A percentile compares a stretch with the other conserved stretches of the same genome.
These are phyloP conservation scores for Nyleta sp. DNA, from an alignment of 2,888 invertebrate genomes.

Conservation along the genomic window DNA sequence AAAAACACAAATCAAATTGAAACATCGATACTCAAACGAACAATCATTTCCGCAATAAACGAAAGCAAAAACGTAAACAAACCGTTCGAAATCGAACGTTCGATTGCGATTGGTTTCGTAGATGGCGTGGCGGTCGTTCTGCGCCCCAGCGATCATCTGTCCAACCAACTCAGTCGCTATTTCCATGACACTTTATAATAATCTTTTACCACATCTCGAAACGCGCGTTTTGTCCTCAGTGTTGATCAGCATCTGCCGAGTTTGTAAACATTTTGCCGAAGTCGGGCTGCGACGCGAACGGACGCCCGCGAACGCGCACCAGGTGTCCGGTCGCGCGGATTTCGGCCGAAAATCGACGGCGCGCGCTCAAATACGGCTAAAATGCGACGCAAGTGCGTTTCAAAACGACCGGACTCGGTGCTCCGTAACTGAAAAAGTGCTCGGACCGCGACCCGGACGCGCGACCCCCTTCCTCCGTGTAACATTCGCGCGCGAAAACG, in stretches of 20 bases:
- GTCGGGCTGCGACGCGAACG: neutral
- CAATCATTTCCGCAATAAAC: no score
- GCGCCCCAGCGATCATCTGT: neutral
- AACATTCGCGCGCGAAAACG: no score
- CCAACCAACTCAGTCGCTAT: constrained; percentile 1
- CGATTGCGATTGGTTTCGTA: no score
- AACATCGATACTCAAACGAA: no score
- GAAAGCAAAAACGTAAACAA: no score
- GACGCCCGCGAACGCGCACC: neutral
- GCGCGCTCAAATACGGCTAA: constrained; percentile 3
- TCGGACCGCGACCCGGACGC: neutral
- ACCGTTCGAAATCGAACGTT: no score
- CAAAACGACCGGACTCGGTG: neutral
- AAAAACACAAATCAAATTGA: no score
- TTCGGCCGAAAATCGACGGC: neutral
- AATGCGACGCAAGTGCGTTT: constrained; percentile 14
- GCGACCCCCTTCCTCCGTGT: no score
- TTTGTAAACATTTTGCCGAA: constrained; percentile 29
- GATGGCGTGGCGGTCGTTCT: no score
- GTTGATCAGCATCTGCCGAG: constrained; percentile 36
- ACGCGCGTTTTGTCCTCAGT: constrained; percentile 30
- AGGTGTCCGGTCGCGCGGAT: neutral
- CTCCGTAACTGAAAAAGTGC: neutral
- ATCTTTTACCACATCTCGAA: constrained; percentile 6
- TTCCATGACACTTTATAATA: constrained; percentile 21